Evolutionary conservation across 2,888 invertebrate species (phyloP), one percentile per base, ranked within the genome.

Genomic region (Nycteola revayana): DNA sequence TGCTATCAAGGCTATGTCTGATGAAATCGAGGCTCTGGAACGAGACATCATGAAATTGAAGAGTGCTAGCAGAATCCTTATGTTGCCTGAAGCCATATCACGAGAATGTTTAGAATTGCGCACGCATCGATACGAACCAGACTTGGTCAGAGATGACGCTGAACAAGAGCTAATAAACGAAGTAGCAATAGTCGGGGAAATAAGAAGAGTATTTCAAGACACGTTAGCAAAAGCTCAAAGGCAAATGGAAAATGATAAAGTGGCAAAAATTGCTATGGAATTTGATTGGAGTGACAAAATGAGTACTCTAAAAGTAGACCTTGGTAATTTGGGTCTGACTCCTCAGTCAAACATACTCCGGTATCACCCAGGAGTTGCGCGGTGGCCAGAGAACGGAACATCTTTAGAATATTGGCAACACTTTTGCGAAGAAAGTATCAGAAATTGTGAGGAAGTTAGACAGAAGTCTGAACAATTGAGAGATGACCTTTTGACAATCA

Each of bases 261-360:
- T 94, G 2, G 93, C 94, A 0, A 96, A 97, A 68, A 88, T 92
- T 24, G 90, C 93, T 10, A 81, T 97, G 38, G 97, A 98, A 78
- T 91, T 91, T 51, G 97, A 97, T 70, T 97, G 96, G 96, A 94
- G 96, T 51, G 96, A 97, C 69, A 98, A 98, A 79, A 92, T 91
- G 62, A 91, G 93, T 25, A 88, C 94, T 0, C 91, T 94, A 54
- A 92, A 93, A 49, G 86, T 94, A 7, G 97, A 97, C 52, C 88
- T 92, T 0, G 68, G 81, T 1, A 94, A 94, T 66, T 84, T 92
- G 4, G 89, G 90, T 1, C 79, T 96, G 21, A 91, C 91, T 14
- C 94, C 93, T 23, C 78, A 90, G 32, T 94, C 94, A 0, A 91
- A 83, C 36, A 90, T 91, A 28, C 90, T 95, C 35, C 77, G 94